These are phyloP conservation scores for Aepyceros melampus DNA, from an alignment of 2,113 vertebrate genomes.

Conservation along the genomic window DNA sequence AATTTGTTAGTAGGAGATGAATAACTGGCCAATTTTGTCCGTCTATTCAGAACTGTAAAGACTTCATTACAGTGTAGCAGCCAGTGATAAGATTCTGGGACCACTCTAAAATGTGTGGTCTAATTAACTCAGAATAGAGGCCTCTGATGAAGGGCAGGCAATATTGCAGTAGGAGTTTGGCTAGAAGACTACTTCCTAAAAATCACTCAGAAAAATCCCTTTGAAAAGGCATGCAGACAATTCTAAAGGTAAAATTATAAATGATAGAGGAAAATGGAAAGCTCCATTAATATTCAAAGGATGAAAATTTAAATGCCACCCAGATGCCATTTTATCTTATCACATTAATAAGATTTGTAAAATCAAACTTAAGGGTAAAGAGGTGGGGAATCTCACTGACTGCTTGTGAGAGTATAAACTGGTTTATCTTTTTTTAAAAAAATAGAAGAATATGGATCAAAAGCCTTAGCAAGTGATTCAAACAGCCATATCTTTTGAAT, in stretches of 20 bases:
- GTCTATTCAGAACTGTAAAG: background rate
- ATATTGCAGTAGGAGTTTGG: background rate
- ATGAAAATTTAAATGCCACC: conserved; percentile 36
- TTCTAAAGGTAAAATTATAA: conserved; percentile 22
- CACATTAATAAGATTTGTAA: conserved; percentile 15
- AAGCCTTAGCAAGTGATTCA: background rate
- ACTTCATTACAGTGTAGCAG: background rate
- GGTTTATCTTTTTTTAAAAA: background rate
- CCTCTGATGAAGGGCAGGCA: background rate
- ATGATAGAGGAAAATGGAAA: background rate
- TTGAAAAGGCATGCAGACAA: background rate
- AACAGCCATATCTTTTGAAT: background rate
- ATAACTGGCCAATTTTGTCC: conserved; percentile 19
- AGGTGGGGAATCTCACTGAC: background rate
- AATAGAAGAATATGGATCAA: background rate
- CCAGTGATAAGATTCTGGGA: background rate
- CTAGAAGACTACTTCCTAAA: background rate
- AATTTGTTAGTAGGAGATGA: conserved; percentile 40
- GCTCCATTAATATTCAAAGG: background rate
- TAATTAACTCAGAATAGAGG: background rate
- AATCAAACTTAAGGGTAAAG: conserved; percentile 6
- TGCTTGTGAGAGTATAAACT: background rate
- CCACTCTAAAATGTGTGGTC: background rate
- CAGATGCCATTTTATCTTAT: background rate
- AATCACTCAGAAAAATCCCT: background rate